phyloP scores from a whole-genome alignment of 2,113 vertebrate genomes.

The Pseudorasbora parva region DNA sequence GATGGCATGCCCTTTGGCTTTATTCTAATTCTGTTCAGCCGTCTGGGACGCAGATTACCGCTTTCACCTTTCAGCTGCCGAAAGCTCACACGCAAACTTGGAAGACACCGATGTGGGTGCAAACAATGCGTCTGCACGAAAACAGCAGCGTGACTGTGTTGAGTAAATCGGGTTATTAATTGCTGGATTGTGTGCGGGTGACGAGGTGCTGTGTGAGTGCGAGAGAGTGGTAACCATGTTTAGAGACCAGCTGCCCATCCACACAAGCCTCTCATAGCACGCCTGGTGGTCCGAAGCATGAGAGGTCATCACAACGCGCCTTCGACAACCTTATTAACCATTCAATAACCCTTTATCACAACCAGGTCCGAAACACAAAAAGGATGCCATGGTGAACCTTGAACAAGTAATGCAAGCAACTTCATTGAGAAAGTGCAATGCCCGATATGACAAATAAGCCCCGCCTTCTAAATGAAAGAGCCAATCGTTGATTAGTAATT shows the following conservation, averaged over 20 bases:
- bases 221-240: conserved; percentile 21
- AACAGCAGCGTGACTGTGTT: conserved; percentile 23
- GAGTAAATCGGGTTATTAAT: conserved; percentile 39
- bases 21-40: conserved; percentile 59
- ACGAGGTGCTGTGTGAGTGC: conserved; percentile 11
- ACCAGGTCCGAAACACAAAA: not conserved
- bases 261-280: conserved; percentile 59
- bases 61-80: conserved; percentile 51
- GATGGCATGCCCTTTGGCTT: conserved; percentile 49
- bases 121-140: conserved; percentile 11
- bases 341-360: conserved; percentile 65
- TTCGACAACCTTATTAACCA: conserved; percentile 69
- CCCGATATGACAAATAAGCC: too few species aligned
- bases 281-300: conserved; percentile 49
- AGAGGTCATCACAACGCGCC: conserved; percentile 55
- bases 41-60: conserved; percentile 53
- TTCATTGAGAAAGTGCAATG: too few species aligned
- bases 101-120: not conserved
- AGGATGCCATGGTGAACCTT: not conserved
- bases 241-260: conserved; percentile 48
- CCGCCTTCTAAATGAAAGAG: too few species aligned
- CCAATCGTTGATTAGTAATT: too few species aligned
- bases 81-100: conserved; percentile 14
- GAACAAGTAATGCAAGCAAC: too few species aligned
- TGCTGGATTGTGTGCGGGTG: conserved; percentile 25